Base-by-base conservation (phyloP, 1,140 invertebrate genomes). In the Camponotus floridanus region DNA sequence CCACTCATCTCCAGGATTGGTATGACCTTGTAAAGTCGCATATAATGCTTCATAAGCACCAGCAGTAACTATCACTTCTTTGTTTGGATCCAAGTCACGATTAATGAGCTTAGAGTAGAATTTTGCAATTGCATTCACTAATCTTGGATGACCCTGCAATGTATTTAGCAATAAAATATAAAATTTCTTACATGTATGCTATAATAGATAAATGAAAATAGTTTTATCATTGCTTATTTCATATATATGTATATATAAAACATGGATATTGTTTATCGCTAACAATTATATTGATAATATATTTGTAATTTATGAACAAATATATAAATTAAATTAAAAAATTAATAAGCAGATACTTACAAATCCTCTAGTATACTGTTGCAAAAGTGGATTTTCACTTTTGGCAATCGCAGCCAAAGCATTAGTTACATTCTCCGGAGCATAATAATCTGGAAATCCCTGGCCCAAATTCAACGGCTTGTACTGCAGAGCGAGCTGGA, bases 401-500 rank as follows among this genome's bases (percentile, higher is more conserved):
- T 94, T 95, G 0, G 97, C 95, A 62, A 97, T 96, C 55, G 97
- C 96, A 1, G 96, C 95, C 59, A 99, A 94, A 18, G 98, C 97
- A 90, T 98, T 96, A 0, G 97, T 97, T 0, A 99, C 97, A 96
- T 98, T 97, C 57, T 97, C 95, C 0, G 99, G 98, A 21, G 98
- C 97, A 90, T 97, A 96, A 95, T 98, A 99, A 94, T 99, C 99
- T 0, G 99, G 99, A 95, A 99, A 99, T 3, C 99, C 99, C 96
- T 99, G 99, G 0, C 99, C 99, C 51, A 99, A 96, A 95, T 99
- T 99, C 13, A 99, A 93, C 1, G 99, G 98, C 91, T 99, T 98
- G 91, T 98, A 96, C 90, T 99, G 97, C 64, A 96, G 92, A 33
- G 98, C 98, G 62, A 99, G 94, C 85, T 97, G 96, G 84, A 98